Base-by-base conservation (phyloP, 2,113 vertebrate genomes). In the Tachysurus vachellii region DNA sequence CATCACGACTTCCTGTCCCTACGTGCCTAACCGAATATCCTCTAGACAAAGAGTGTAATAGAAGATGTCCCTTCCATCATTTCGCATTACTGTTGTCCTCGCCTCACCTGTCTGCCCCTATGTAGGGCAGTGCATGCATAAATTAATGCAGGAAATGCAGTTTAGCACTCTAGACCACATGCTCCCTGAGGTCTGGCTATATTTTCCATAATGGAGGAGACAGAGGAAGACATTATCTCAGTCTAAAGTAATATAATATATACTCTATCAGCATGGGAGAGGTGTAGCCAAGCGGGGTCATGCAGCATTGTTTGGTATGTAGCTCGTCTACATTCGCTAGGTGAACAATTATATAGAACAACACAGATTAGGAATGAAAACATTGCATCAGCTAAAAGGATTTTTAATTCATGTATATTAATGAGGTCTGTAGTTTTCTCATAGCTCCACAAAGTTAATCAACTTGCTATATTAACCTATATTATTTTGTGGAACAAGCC, bases 381-480 rank as follows among this genome's bases (percentile, higher is more conserved):
- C 2, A 36, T 5, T 28, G 14, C 23, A 16, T 31, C 13, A 9
- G 1, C 57, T 26, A 47, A 31, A 42, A 80, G 50, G 12, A 12
- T 23, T 80, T 68, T 53, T 50, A 21, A 28, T 21, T 57, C 61
- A 57, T 86, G 75, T 26, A 80, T 86, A 86, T 66, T 80, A 86
- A 80, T 80, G 26, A 64, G 84, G 54, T 50, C 57, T 36, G 28
- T 9, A n/a, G n/a, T n/a, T n/a, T n/a, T n/a, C n/a, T n/a, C n/a
- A n/a, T 59, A 71, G 56, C 23, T 47, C 21, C 47, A 56, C 17
- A 44, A 54, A 21, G 57, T 42, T 50, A 59, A 57, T 80, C 62
- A 80, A 42, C 53, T 19, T 81, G 77, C 36, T 57, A 36, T 59
- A 80, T 79, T 31, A 14, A 23, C 7, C 57, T 62, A 28, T 6